Evolutionary conservation across 2,888 invertebrate genomes (phyloP), one percentile per base, ranked within the genome.

Genomic region (Troilus luridus): DNA sequence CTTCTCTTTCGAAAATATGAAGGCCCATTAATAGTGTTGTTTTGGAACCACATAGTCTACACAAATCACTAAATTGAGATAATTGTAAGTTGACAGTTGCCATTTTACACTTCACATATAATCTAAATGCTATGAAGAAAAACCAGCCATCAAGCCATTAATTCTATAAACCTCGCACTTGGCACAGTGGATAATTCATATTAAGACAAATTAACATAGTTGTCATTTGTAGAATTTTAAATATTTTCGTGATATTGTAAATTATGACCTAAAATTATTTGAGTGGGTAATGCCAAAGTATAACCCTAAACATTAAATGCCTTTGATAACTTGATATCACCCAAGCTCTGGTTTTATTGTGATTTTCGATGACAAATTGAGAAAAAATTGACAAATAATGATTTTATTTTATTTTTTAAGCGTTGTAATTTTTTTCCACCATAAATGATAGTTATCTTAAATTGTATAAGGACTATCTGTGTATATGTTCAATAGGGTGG

Each of bases 1-100:
- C 94, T 91, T 95, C 95, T 93, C 95, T 94, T 93, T 94, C 94
- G 93, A 95, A 95, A 92, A 95, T 94, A 90, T 94, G 94, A 88
- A 95, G 93, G 54, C 94, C 94, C 94, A 94, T 94, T 58, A 94
- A 93, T 72, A 94, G 93, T 91, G 93, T 94, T 54, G 94, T 94
- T 93, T 95, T 94, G 9, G 94, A 93, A 59, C 94, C 94, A 92
- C 95, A 95, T 19, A 95, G 92, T 89, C 95, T 94, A 92, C 95
- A 95, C 89, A 95, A 92, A 91, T 94, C 94, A 93, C 94, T 92
- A 88, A 93, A 93, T 67, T 93, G 92, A 11, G 92, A 90, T 27
- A 92, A 59, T 27, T 90, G 90, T 21, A 91, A 81, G 89, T 91
- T 91, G 89, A 92, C 91, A 60, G 92, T 89, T 91, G 92, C 92